Evolutionary conservation across 2,888 invertebrate species (phyloP).

Genomic region (Stenoptilia bipunctidactyla): DNA sequence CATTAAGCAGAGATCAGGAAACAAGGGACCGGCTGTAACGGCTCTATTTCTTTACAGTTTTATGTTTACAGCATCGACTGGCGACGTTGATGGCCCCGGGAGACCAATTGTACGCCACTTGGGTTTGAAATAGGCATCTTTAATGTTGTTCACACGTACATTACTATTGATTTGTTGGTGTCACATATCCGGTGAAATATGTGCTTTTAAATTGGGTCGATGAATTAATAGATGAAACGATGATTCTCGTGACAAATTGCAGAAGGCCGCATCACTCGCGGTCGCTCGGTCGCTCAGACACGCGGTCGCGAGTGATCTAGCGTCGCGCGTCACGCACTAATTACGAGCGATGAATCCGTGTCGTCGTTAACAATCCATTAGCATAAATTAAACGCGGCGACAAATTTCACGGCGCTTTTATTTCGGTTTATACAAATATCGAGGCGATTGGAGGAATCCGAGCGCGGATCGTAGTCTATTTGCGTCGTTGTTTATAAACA

Average conservation of each 20-base stretch:
- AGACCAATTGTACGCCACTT: not conserved
- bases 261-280: too few relatives aligned
- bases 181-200: not conserved
- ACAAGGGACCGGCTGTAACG: not conserved
- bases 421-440: slow-evolving; percentile 24
- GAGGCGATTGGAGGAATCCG: not conserved
- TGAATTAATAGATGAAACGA: not conserved
- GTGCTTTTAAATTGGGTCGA: not conserved
- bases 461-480: not conserved
- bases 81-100: not conserved
- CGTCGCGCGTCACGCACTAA: not conserved
- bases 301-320: not conserved
- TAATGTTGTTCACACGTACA: not conserved
- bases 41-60: not conserved
- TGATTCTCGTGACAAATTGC: not conserved
- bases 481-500: not conserved
- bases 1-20: not conserved
- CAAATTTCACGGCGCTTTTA: slow-evolving; percentile 37
- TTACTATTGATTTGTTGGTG: slow-evolving; percentile 1
- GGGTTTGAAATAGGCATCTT: too few relatives aligned
- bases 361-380: slow-evolving; percentile 50
- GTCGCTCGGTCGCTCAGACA: not conserved
- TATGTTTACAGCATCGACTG: not conserved
- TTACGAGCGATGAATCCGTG: slow-evolving; percentile 8
- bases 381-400: slow-evolving; percentile 49